Percentiles rank a stretch among this genome's conserved stretches.
These are phyloP conservation scores for Centropyge bicolor DNA, from an alignment of 2,797 vertebrate genomes.

Conservation along the genomic window DNA sequence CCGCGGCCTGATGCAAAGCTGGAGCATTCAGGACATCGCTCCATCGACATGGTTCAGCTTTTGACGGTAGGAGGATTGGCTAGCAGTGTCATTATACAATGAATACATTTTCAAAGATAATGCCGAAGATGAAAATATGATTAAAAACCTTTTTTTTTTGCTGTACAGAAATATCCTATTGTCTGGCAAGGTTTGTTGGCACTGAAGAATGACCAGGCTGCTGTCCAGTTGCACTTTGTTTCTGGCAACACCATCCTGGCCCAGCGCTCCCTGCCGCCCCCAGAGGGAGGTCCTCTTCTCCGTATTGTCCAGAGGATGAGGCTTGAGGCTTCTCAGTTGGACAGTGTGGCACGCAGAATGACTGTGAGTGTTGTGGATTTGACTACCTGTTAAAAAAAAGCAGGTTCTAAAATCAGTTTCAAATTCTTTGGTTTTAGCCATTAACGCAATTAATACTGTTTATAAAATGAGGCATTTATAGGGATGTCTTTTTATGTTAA, in stretches of 20 bases:
- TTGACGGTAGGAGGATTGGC: slow-evolving; percentile 87
- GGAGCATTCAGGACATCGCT: slow-evolving; percentile 90
- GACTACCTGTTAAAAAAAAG: not conserved
- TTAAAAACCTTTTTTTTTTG: slow-evolving; percentile 3
- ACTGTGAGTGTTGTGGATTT: slow-evolving; percentile 86
- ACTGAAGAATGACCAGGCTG: slow-evolving; percentile 97
- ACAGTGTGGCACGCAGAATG: slow-evolving; percentile 97
- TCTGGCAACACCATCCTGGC: slow-evolving; percentile 96
- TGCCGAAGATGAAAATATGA: not conserved
- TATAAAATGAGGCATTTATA: not conserved
- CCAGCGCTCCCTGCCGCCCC: slow-evolving; percentile 94
- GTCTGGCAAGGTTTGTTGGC: slow-evolving; percentile 99
- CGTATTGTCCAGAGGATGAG: slow-evolving; percentile 99
- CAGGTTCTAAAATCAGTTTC: not conserved
- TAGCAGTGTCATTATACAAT: not conserved
- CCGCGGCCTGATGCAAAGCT: slow-evolving; percentile 88
- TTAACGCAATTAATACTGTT: not conserved
- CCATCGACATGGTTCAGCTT: slow-evolving; percentile 96
- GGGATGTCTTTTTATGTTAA: slow-evolving; percentile 9
- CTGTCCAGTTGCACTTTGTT: slow-evolving; percentile 98
- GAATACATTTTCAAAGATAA: slow-evolving; percentile 17
- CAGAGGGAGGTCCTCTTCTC: slow-evolving; percentile 93
- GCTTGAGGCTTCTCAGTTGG: slow-evolving; percentile 94
- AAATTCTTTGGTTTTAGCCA: not conserved
- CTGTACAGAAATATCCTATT: slow-evolving; percentile 95